These are phyloP conservation scores for Orthonyx spaldingii DNA, from an alignment of 2,113 vertebrate species.

Conservation along the genomic window DNA sequence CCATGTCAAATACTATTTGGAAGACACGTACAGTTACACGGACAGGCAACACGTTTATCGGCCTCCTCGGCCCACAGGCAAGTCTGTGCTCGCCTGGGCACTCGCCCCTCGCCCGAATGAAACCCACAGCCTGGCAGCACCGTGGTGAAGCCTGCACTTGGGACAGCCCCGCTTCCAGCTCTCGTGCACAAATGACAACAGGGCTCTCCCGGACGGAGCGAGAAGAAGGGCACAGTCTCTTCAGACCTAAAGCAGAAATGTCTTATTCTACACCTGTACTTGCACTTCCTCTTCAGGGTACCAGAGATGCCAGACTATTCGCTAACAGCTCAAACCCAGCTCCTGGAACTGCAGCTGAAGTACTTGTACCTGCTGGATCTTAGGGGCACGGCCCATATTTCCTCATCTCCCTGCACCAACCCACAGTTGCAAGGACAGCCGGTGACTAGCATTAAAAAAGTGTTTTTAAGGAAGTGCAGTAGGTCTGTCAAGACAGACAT, in stretches of 20 bases:
- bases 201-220: fast-evolving
- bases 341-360: not conserved
- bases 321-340: not conserved
- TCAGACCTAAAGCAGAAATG: not conserved
- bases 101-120: not conserved
- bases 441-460: not conserved
- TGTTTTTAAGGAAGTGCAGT: not conserved
- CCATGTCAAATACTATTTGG: fast-evolving
- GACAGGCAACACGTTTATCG: not conserved
- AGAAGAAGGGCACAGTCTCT: not conserved
- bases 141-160: fast-evolving
- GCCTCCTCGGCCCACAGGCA: no score
- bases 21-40: fast-evolving
- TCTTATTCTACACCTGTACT: not conserved
- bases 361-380: not conserved
- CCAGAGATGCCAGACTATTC: not conserved
- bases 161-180: fast-evolving
- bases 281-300: fast-evolving
- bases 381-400: fast-evolving
- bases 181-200: fast-evolving
- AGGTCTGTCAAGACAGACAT: not conserved
- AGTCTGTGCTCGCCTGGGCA: not conserved
- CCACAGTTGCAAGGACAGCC: not conserved
- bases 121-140: not conserved
- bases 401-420: not conserved